These are phyloP conservation scores for Hypothenemus hampei DNA, from an alignment of 1,140 invertebrate genomes.

Conservation along the genomic window DNA sequence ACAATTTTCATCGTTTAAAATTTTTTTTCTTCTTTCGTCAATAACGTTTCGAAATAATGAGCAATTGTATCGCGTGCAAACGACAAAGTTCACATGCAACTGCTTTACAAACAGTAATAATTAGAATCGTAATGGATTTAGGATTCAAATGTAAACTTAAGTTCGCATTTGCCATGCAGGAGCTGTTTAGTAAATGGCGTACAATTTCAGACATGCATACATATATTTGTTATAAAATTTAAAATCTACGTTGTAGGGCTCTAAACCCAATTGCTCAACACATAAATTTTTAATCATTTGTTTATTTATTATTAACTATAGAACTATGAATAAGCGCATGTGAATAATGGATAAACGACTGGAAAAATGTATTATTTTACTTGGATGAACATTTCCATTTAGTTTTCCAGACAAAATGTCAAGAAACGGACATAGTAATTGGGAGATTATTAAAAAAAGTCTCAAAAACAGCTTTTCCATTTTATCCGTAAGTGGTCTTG, in stretches of 20 bases:
- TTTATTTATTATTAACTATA: too few species aligned
- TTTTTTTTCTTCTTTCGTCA: too few species aligned
- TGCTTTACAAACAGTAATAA: slow-evolving; percentile 16
- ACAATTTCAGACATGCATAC: neutral
- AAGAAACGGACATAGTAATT: neutral
- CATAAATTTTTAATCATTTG: too few species aligned
- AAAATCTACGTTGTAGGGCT: too few species aligned
- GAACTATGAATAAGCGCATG: too few species aligned
- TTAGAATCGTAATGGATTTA: slow-evolving; percentile 9
- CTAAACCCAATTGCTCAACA: too few species aligned
- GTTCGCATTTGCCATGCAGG: slow-evolving; percentile 7
- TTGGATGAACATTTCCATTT: too few species aligned
- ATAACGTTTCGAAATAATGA: too few species aligned
- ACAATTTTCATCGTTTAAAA: too few species aligned
- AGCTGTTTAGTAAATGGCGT: neutral
- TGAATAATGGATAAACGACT: too few species aligned
- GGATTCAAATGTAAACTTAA: slow-evolving; percentile 13
- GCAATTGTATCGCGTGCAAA: neutral
- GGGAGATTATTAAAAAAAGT: neutral
- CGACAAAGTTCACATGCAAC: slow-evolving; percentile 3
- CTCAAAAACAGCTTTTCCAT: slow-evolving; percentile 8
- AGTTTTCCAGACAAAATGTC: neutral
- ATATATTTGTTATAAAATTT: too few species aligned
- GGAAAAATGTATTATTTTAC: too few species aligned
- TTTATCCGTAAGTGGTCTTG: slow-evolving; percentile 14